Conservation (phyloP, 2,113 vertebrate genomes). For the Verasper variegatus region DNA sequence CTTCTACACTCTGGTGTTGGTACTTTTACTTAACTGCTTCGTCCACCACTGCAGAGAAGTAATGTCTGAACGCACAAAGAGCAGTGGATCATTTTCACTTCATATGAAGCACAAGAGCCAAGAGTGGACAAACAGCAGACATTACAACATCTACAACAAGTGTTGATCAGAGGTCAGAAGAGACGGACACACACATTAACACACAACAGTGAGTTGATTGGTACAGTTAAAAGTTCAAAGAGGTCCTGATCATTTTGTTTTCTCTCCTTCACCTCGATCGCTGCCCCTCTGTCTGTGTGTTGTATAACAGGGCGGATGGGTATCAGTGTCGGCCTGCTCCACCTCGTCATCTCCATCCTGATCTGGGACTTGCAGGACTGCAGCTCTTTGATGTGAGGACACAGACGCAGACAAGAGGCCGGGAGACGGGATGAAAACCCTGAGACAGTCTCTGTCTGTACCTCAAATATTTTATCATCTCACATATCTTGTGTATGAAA, state of each 20-base stretch:
- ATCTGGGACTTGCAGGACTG: constrained; percentile 16
- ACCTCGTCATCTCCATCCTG: constrained; percentile 29
- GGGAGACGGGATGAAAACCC: not conserved
- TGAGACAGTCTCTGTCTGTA: not conserved
- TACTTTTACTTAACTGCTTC: no score
- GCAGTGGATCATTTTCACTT: not conserved
- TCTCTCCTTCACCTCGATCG: constrained; percentile 6
- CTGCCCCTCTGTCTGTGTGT: constrained; percentile 6
- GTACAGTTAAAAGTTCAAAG: constrained; percentile 48
- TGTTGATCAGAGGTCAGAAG: not conserved
- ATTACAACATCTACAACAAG: not conserved
- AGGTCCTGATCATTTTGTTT: constrained; percentile 26
- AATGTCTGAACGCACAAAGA: no score
- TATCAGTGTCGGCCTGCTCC: constrained; percentile 6
- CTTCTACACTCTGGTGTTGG: no score
- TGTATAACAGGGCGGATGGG: constrained; percentile 5
- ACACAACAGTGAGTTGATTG: constrained; percentile 9
- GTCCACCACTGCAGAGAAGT: no score
- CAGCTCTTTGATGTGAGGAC: constrained; percentile 39
- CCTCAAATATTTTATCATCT: not conserved
- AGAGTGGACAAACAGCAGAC: not conserved
- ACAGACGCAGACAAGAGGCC: constrained; percentile 6
- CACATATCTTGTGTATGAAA: not conserved
- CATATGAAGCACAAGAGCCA: not conserved
- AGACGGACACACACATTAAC: not conserved